Base-by-base conservation (phyloP, 2,888 invertebrate genomes). In the Heteropelma amictum region DNA sequence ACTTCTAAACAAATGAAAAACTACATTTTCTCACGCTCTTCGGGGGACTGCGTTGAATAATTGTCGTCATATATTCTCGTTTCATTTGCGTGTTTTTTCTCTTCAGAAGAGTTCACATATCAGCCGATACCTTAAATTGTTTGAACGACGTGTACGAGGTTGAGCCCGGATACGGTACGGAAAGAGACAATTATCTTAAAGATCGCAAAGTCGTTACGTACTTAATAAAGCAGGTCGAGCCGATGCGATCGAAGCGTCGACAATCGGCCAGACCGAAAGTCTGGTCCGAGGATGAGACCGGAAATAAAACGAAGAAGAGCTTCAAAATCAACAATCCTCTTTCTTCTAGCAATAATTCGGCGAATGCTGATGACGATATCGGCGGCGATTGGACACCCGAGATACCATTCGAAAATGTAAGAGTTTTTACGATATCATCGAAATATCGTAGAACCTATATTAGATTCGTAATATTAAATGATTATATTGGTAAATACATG, bases 81-180 rank as follows among this genome's bases (percentile, higher is more conserved):
- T 21, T 3, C 3, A 17, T 14, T 14, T 49, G 33, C 58, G 58
- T 56, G 65, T 40, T 76, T 19, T 51, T 83, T 84, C 45, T 8
- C 6, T 38, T n/a, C 87, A 98, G 98, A 6, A 94, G 98, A 64
- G 98, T 99, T 1, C 99, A 99, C 89, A 98, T 99, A 85, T 98
- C 98, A 0, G 94, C 95, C 81, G 94, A 96, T 4, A 98, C 98
- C 0, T 90, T 95, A 33, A 93, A 94, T 72, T 97, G 95, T 85
- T 91, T 99, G 75, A 94, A 95, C 83, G 95, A 95, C 6, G 94
- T 95, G 7, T 99, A 98, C 87, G 97, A 97, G 83, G 96, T 98
- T 68, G 98, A 98, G 86, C 95, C 96, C 0, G 98, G 98, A 0
- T 93, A 95, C 81, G 98, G 98, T 0, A 94, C 93, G 28, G 93